Conservation (phyloP, 2,888 invertebrate genomes). For the Scaptodrosophila latifasciaeformis region DNA sequence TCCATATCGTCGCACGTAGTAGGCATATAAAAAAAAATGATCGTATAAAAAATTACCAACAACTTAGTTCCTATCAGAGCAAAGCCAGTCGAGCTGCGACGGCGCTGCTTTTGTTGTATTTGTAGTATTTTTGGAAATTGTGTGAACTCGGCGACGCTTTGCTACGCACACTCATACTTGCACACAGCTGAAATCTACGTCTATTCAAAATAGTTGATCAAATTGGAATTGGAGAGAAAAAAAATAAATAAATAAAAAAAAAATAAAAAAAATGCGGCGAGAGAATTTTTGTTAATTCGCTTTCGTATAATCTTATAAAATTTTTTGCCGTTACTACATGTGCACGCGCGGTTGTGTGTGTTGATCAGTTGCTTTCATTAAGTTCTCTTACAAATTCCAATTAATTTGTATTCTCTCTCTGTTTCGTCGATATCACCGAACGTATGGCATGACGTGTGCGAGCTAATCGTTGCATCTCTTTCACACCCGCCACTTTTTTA, state of each 20-base stretch:
- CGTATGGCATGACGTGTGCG: conserved; percentile 63
- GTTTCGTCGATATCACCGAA: conserved; percentile 32
- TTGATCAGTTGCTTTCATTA: conserved; percentile 50
- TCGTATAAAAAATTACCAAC: conserved; percentile 21
- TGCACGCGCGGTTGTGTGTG: conserved; percentile 9
- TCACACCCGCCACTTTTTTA: conserved; percentile 33
- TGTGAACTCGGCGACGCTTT: conserved; percentile 27
- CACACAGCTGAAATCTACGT: conserved; percentile 10
- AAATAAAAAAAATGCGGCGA: conserved; percentile 38
- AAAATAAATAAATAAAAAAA: conserved; percentile 14
- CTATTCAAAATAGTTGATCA: conserved; percentile 33
- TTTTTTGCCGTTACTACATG: conserved; percentile 7
- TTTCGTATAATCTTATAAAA: too few relatives aligned
- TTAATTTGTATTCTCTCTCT: conserved; percentile 49
- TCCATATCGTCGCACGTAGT: conserved; percentile 32
- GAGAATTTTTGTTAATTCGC: conserved; percentile 35
- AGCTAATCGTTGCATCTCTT: conserved; percentile 23
- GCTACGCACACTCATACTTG: conserved; percentile 8
- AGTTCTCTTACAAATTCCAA: conserved; percentile 66
- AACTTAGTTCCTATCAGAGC: conserved; percentile 7
- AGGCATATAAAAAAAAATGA: conserved; percentile 35
- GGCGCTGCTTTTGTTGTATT: conserved; percentile 24
- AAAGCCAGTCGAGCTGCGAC: not conserved
- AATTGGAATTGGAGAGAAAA: conserved; percentile 49
- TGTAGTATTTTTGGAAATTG: conserved; percentile 9